Base-by-base conservation (phyloP, 92 coral and sea anemone genomes). In the Siderastrea radians region DNA sequence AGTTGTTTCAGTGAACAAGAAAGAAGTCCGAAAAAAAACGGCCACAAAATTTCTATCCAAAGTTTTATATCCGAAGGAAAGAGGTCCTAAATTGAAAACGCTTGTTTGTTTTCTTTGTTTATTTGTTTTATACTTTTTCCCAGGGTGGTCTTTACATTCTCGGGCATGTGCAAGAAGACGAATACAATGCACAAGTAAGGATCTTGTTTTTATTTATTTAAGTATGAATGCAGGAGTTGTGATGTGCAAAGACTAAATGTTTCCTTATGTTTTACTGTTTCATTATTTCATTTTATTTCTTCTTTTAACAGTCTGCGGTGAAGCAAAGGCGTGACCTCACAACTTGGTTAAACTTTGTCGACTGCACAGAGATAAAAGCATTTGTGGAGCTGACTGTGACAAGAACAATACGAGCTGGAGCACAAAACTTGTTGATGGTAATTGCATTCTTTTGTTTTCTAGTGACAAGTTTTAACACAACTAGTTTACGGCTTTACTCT, bases 131-230 rank as follows among this genome's bases (percentile, higher is more conserved):
- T 76, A 2, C 5, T 57, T 86, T 49, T 83, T 84, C 11, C 43
- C 61, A 97, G 99, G 94, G 98, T 80, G 99, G 99, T 60, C 89
- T 97, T 77, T 97, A 94, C 79, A 92, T 97, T 48, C 93, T 97
- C 11, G 99, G 99, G 12, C 96, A 97, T 82, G 94, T 97, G 43
- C 93, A 92, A 91, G 96, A 89, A 9, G 96, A 86, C 12, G 77
- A 90, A 38, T 95, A 95, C 81, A 84, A 88, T 80, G 80, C 80
- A 12, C 93, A 95, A 77, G 99, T 97, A 82, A 87, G 91, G 54
- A 72, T 5, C 13, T 44, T 61, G 45, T 49, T 26, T 49, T 12
- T 71, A 6, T 71, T 13, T 11, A n/a, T 44, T 65, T 2, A 17
- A 65, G 8, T 17, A 7, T 3, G 6, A 2, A 0, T 47, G 44